phyloP scores from a whole-genome alignment of 2,888 invertebrate genomes.

The Bruchidius siliquastri region DNA sequence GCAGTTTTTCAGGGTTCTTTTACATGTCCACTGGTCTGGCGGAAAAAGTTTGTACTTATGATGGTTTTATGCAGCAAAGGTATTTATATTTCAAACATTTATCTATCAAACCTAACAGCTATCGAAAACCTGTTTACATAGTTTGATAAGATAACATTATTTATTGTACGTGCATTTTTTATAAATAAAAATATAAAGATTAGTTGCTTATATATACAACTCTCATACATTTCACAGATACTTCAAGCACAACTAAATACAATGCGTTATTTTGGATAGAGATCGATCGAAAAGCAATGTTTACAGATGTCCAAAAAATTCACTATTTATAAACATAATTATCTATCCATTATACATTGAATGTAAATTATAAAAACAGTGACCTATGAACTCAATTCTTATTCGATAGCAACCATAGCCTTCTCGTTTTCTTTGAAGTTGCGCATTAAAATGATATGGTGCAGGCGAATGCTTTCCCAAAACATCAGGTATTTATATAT shows the following conservation, averaged over 20 bases:
- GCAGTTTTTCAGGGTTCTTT: no score
- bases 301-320: neutral
- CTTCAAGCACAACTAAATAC: neutral
- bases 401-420: neutral
- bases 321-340: neutral
- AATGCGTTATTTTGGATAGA: neutral
- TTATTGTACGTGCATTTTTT: no score
- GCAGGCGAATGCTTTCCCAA: neutral
- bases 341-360: neutral
- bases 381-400: neutral
- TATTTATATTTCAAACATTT: no score
- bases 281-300: neutral
- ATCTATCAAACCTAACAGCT: no score
- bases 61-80: no score
- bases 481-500: neutral
- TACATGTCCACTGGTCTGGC: no score
- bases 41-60: no score
- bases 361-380: neutral
- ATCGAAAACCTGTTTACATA: no score
- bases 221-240: no score
- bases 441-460: neutral
- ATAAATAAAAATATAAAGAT: no score
- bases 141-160: no score
- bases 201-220: no score
- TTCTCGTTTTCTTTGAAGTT: neutral